Base-by-base conservation (phyloP, 2,113 vertebrate species). In the Eptesicus fuscus region DNA sequence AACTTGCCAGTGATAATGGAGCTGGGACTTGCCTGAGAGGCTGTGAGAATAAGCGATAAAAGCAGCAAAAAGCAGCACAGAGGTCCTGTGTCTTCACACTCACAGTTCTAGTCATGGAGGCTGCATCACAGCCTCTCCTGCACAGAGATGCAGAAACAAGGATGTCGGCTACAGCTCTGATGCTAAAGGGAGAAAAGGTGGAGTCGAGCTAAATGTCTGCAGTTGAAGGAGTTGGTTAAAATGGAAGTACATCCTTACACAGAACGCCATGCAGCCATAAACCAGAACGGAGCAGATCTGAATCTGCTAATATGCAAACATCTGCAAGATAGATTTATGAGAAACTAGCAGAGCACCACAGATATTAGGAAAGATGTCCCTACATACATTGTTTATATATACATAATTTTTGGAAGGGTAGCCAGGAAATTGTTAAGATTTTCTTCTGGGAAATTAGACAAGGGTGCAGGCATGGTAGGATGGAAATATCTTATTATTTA, bases 211-310 rank as follows among this genome's bases (percentile, higher is more conserved):
- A 35, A 96, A 77, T 88, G 5, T 42, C 70, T 92, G 49, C 79
- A 80, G 94, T 76, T 70, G 70, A 77, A 40, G 61, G 42, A 84
- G 84, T 44, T 70, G 83, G 67, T 90, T 90, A 88, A 89, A 96
- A 80, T 73, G 92, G 83, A 92, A 85, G n/a, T n/a, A 25, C 32
- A 49, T 87, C 61, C 56, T 94, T 28, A 35, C 67, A 69, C 61
- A 92, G 63, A 93, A 30, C 70, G n/a, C 42, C 67, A 8, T 1
- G 28, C 9, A 78, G 77, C 70, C 59, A 32, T 84, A 69, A 92
- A 87, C 56, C 51, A 89, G 51, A 83, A 10, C 20, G 47, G 47
- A 40, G 30, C 76, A 53, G 44, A 73, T 51, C 44, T 53, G 1
- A 78, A 8, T n/a, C 7, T 30, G 65, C 49, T 92, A 16, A 84